Conservation (phyloP, 2,888 invertebrate genomes). For the Polylopha cassiicola region DNA sequence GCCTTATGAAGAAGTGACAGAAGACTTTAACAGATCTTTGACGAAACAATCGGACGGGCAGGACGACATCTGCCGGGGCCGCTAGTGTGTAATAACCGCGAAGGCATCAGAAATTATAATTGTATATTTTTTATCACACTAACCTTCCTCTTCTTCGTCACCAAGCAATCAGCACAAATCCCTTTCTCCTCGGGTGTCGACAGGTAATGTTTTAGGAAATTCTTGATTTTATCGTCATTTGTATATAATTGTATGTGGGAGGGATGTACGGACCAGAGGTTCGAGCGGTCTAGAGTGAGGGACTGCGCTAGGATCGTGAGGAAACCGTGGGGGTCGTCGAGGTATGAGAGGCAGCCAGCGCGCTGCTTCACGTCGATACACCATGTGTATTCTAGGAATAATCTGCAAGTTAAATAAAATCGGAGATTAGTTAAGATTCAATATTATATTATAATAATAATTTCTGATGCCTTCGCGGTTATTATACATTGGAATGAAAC, state of each 20-base stretch:
- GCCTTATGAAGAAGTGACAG: too few relatives aligned
- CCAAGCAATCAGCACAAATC: constrained; percentile 34
- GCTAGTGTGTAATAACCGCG: too few relatives aligned
- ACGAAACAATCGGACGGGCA: too few relatives aligned
- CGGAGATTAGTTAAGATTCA: too few relatives aligned
- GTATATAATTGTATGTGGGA: constrained; percentile 86
- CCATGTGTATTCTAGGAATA: constrained; percentile 81
- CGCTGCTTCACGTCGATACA: constrained; percentile 91
- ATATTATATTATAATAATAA: too few relatives aligned
- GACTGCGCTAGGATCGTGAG: constrained; percentile 87
- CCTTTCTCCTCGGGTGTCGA: constrained; percentile 21
- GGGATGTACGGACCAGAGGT: constrained; percentile 81
- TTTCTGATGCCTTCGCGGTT: too few relatives aligned
- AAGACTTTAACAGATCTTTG: too few relatives aligned
- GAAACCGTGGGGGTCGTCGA: constrained; percentile 89
- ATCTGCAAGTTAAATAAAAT: constrained; percentile 60
- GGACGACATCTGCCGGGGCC: too few relatives aligned
- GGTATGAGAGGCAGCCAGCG: constrained; percentile 91
- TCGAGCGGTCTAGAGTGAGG: constrained; percentile 83
- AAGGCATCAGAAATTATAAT: too few relatives aligned
- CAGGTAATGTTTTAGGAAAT: constrained; percentile 84
- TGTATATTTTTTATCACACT: too few relatives aligned
- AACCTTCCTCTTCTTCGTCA: constrained; percentile 34
- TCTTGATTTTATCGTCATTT: constrained; percentile 82
- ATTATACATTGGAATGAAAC: too few relatives aligned